Base-by-base conservation (phyloP, 92 coral and sea anemone species). In the Umimayanthus chanpuru region DNA sequence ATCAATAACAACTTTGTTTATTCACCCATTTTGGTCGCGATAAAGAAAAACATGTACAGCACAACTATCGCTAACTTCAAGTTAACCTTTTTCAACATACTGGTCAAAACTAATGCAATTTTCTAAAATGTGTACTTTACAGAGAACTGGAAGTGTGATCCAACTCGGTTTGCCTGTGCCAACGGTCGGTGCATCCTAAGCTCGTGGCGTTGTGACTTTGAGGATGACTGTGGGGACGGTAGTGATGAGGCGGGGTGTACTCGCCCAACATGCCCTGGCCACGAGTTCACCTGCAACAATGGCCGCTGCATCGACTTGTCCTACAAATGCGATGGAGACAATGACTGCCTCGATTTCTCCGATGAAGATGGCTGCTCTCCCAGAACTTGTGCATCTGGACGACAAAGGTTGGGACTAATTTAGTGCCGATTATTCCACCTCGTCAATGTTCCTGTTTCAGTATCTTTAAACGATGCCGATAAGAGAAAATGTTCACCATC, bases 341-440 rank as follows among this genome's bases (percentile, higher is more conserved):
- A 96, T 29, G 99, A 96, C 90, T 96, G 99, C 61, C 93, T 93
- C 8, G 99, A 96, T 81, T 90, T 89, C 90, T 95, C 98, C 10
- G 99, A 96, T 58, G 99, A 96, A 83, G 70, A 26, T 32, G 92
- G 88, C 32, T 96, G 98, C 39, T 87, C 93, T 10, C 86, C 95
- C 15, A 89, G 93, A 38, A 88, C 92, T 0, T 97, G 99, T 87
- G 87, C 94, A 1, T 89, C 97, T 5, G 92, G 91, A 25, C 88
- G 83, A 41, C 80, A 88, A 68, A 92, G 92, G 93, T 89, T 81
- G 5, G 58, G 38, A 72, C 65, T 29, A 28, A 18, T 49, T 71
- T 47, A 47, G 10, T 1, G 8, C 50, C 50, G 50, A 47, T 47
- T 11, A 47, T 47, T 47, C 11, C 10, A 47, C 11, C 50, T 11